phyloP scores from a whole-genome alignment of 2,797 vertebrate genomes.

The Intellagama lesueurii region DNA sequence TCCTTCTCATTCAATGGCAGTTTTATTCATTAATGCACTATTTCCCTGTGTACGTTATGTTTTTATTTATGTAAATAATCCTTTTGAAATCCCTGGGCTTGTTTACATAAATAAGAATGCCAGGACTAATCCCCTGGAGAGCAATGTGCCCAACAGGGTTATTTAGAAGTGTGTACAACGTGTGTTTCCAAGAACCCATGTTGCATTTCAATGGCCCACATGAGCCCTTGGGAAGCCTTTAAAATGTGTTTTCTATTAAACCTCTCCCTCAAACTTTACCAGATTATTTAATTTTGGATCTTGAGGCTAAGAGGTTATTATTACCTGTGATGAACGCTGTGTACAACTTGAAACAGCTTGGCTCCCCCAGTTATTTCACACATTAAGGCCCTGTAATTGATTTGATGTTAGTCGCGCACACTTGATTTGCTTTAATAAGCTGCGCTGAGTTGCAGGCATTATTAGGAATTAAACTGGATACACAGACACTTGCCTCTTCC shows the following conservation, averaged over 20 bases:
- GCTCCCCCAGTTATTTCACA: constrained; percentile 32
- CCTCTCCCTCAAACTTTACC: constrained; percentile 15
- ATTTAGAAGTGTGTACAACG: constrained; percentile 27
- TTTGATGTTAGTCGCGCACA: constrained; percentile 55
- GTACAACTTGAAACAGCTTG: constrained; percentile 43
- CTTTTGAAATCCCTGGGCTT: constrained; percentile 38
- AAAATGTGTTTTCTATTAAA: not conserved
- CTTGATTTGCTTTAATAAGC: constrained; percentile 55
- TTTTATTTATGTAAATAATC: constrained; percentile 36
- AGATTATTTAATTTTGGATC: constrained; percentile 37
- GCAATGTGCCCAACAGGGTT: constrained; percentile 14
- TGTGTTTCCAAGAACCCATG: not conserved
- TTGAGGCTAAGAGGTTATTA: constrained; percentile 24
- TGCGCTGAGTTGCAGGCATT: constrained; percentile 22
- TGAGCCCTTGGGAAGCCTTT: constrained; percentile 18
- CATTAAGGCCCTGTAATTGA: constrained; percentile 53
- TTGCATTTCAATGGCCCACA: constrained; percentile 37
- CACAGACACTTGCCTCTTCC: not conserved
- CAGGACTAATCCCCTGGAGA: constrained; percentile 24
- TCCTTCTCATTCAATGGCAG: not conserved
- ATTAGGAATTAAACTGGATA: constrained; percentile 16
- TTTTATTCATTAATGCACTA: not conserved
- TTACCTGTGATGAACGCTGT: constrained; percentile 29
- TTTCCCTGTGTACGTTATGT: constrained; percentile 2
- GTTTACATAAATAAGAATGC: constrained; percentile 23